Evolutionary conservation across 1,140 invertebrate genomes (phyloP), one percentile per base, ranked within the genome.

Genomic region (Stegodyphus mimosarum): DNA sequence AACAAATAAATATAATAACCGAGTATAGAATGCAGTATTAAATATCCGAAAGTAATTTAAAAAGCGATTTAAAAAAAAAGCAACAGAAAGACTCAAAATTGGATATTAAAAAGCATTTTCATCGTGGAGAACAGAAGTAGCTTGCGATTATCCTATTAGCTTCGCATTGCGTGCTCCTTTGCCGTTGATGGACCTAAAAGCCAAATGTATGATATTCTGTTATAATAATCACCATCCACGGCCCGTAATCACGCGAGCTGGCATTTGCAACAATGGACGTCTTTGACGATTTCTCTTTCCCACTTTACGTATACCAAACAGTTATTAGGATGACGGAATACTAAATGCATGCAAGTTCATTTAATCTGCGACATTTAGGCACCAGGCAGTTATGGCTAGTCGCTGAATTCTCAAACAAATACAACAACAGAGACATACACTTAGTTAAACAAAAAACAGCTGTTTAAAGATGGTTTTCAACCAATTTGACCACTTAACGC

Each of bases 91-190:
- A 60, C 55, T 9, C 15, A 60, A 60, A 60, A 60, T 0, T 11
- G 5, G 9, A 60, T 15, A 60, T 11, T 60, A 60, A 15, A 60
- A 11, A 15, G 9, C 9, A 60, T 60, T 60, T 60, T 15, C 15
- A 4, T 60, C 55, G 15, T 60, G 5, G 15, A 60, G 55, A 60
- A 60, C 9, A 2, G 1, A 60, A 50, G n/a, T 9, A 53, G 51
- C 18, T 18, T 50, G 55, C 71, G 53, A 74, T 83, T 83, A 83
- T 74, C 80, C 69, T 66, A 60, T 83, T 83, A 83, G 55, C 70
- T 83, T 73, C 69, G 63, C n/a, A 18, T 74, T 53, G 55, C 80
- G 80, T 83, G 80, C 18, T 18, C 7, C 33, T 49, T 49, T 66
- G 33, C 33, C 51, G 4, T n/a, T 74, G 74, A 74, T 73, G 70